Base-by-base conservation (phyloP, 2,113 vertebrate species). In the Rhombomys opimus region DNA sequence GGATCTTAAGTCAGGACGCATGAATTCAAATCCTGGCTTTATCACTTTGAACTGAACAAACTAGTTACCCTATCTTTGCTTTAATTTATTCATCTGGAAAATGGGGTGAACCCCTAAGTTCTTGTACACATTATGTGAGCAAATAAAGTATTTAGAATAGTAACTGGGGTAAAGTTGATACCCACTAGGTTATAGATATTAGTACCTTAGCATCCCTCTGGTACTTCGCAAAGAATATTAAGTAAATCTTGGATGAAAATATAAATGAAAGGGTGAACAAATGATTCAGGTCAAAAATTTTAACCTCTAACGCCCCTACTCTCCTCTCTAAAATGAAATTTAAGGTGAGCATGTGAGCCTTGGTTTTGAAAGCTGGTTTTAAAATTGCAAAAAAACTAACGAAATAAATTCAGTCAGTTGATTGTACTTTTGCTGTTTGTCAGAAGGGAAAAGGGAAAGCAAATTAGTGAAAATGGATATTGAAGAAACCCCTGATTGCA, bases 401-500 rank as follows among this genome's bases (percentile, higher is more conserved):
- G 35, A 57, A 90, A 87, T 95, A 92, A 67, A 52, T 96, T 96
- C 41, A 88, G 4, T 67, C 59, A 78, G 20, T 94, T 94, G 93
- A 93, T 63, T 77, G 57, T 77, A 77, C 38, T 78, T 93, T 68
- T 73, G 81, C 80, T 95, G 35, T 89, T 91, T 94, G 52, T 94
- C 92, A 86, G 75, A 93, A 63, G 76, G 50, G 54, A 73, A 85
- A 95, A 41, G n/a, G 72, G 70, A 67, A 67, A 92, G 59, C 54
- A 63, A 92, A 94, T 93, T 87, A 68, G 84, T 93, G 78, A 38
- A 68, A 63, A 85, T 82, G 59, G 76, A 90, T 86, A 73, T 59
- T 70, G 23, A 88, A 96, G 90, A 97, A 97, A 73, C 2, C 59
- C 63, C 35, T 89, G 65, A 80, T 93, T 96, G 77, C 82, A 75